Evolutionary conservation across 2,888 invertebrate genomes (phyloP).

Genomic region (Lysandra bellargus): DNA sequence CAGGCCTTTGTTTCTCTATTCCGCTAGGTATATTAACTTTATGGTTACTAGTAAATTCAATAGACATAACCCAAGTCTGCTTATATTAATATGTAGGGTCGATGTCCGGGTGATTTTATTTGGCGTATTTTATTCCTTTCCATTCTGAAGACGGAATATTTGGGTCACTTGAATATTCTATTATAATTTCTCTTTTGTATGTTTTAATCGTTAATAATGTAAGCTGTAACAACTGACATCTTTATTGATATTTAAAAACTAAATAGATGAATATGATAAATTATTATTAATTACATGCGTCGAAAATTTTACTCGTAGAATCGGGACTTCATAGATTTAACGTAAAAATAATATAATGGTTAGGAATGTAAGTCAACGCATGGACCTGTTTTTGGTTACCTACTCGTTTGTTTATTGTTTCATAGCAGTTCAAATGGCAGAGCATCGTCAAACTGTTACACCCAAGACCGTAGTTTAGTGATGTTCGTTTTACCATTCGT

Average conservation of each 20-base stretch:
- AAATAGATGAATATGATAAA: too few species aligned
- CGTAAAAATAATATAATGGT: too few species aligned
- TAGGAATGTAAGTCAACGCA: too few species aligned
- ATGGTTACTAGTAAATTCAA: background rate
- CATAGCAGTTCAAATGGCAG: conserved; percentile 19
- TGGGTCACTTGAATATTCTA: background rate
- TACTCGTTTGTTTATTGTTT: conserved; percentile 10
- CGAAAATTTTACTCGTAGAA: too few species aligned
- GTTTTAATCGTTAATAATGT: background rate
- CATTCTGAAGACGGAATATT: background rate
- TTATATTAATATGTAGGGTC: conserved; percentile 1
- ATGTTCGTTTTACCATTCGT: background rate
- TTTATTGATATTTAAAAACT: background rate
- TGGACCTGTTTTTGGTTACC: background rate
- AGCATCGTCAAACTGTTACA: background rate
- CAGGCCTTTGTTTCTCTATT: too few species aligned
- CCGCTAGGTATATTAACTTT: too few species aligned
- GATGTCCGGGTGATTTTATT: background rate
- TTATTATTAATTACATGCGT: too few species aligned
- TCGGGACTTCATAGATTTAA: too few species aligned
- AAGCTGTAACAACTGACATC: background rate
- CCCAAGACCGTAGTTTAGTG: background rate
- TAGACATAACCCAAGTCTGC: background rate
- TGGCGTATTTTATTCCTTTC: background rate
- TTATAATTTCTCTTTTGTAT: background rate